phyloP scores from a whole-genome alignment of 2,888 invertebrate species.

The Halictus ligatus region DNA sequence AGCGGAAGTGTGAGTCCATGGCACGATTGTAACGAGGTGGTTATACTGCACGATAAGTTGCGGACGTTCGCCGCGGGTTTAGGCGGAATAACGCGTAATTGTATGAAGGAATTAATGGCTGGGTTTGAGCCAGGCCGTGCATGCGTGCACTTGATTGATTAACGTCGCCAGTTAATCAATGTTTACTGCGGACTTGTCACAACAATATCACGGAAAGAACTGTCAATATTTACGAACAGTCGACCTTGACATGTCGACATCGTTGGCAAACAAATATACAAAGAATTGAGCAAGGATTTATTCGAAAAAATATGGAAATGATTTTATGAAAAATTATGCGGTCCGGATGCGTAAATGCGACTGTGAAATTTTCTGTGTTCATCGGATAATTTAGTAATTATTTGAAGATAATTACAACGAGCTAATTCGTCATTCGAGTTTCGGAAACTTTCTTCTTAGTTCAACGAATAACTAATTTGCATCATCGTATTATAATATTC shows the following conservation, averaged over 20 bases:
- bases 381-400: no score
- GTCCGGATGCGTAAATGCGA: background rate
- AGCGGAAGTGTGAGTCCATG: background rate
- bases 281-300: background rate
- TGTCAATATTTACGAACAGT: background rate
- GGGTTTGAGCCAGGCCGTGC: background rate
- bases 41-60: background rate
- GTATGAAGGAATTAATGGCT: background rate
- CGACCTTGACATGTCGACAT: background rate
- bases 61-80: background rate
- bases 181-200: background rate
- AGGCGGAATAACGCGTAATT: background rate
- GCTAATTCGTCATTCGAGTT: no score
- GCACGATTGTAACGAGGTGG: slow-evolving; percentile 6
- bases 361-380: background rate
- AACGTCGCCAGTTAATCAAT: background rate
- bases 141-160: background rate
- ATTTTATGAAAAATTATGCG: background rate
- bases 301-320: background rate
- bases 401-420: no score
- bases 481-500: no score
- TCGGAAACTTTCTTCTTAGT: no score
- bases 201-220: background rate
- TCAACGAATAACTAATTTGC: no score
- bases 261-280: background rate